A percentile compares a stretch with the other conserved stretches of the same genome.
Conservation (phyloP, 35 echinoderm and acorn worm genomes). For the Heliocidaris tuberculata region DNA sequence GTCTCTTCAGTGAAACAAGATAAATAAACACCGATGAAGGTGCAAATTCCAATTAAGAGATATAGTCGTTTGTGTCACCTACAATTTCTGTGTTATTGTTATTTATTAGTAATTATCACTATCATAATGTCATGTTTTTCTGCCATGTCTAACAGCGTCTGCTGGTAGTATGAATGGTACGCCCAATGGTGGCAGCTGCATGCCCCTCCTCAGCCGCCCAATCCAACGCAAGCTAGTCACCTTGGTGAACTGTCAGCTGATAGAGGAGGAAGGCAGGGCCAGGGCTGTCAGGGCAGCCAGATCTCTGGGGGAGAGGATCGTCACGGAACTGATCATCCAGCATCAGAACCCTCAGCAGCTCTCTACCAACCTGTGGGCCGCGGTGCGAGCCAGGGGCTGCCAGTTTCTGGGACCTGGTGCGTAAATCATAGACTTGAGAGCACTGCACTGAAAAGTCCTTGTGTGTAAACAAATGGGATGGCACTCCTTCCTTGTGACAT, state of each 20-base stretch:
- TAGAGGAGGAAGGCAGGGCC: constrained; percentile 88
- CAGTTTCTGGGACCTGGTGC: constrained; percentile 98
- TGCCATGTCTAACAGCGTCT: not conserved
- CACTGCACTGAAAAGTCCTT: no score
- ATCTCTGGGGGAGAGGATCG: constrained; percentile 89
- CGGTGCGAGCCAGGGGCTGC: constrained; percentile 87
- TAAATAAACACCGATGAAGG: no score
- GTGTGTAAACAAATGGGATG: no score
- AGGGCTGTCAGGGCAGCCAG: constrained; percentile 85
- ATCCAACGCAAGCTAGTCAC: constrained; percentile 95
- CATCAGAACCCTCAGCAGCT: constrained; percentile 95
- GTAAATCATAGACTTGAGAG: not conserved
- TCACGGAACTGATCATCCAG: constrained; percentile 92
- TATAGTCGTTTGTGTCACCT: no score
- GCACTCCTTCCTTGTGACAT: no score
- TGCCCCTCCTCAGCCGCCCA: constrained; percentile 68
- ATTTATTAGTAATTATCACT: no score
- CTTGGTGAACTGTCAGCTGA: constrained; percentile 90
- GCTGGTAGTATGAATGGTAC: constrained; percentile 31
- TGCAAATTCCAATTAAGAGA: no score
- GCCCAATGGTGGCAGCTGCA: not conserved
- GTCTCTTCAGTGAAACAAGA: no score
- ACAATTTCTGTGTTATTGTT: no score
- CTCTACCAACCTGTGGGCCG: constrained; percentile 95
- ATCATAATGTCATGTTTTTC: no score